Evolutionary conservation across 1,140 invertebrate species (phyloP), one percentile per base, ranked within the genome.

Genomic region (Hyphantria cunea): DNA sequence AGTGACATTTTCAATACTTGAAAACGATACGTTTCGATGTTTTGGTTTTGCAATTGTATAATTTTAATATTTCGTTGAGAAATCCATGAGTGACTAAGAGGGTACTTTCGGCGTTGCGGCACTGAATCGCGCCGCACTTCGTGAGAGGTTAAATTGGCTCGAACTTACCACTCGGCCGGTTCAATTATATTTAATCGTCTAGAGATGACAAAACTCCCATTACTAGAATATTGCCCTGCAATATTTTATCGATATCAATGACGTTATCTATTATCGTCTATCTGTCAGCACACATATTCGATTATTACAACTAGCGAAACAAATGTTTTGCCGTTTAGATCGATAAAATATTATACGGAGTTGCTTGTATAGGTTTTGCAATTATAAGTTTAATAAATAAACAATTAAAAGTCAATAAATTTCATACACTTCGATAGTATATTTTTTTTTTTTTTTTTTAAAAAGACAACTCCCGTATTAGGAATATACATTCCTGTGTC

Each of bases 31-130:
- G 37, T 58, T 37, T 32, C 42, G 56, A 61, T 51, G 17, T 52
- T 56, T 63, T 25, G 45, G 68, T 76, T 79, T 54, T 64, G 70
- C 48, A 79, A 79, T 70, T 42, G 42, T 60, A 51, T 58, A 77
- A 82, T 80, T 74, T 70, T 76, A 77, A 81, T 74, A 62, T 74
- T 72, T 63, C 42, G 70, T 84, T 86, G 78, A 75, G 64, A 84
- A 82, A 86, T 74, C 72, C 37, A 66, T 74, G 79, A 72, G 69
- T 70, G 64, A 69, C 56, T 45, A 64, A 68, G 76, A 77, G 72
- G 48, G 74, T 78, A 74, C 64, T 73, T 72, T 70, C 68, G 61
- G 52, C 67, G 66, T 75, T 82, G 79, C 80, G 63, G 73, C 72
- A 75, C 69, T 55, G 68, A 77, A 76, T 74, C 63, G 66, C 66